Evolutionary conservation across 1,140 invertebrate genomes (phyloP).

Genomic region (Aphelenchoides besseyi): DNA sequence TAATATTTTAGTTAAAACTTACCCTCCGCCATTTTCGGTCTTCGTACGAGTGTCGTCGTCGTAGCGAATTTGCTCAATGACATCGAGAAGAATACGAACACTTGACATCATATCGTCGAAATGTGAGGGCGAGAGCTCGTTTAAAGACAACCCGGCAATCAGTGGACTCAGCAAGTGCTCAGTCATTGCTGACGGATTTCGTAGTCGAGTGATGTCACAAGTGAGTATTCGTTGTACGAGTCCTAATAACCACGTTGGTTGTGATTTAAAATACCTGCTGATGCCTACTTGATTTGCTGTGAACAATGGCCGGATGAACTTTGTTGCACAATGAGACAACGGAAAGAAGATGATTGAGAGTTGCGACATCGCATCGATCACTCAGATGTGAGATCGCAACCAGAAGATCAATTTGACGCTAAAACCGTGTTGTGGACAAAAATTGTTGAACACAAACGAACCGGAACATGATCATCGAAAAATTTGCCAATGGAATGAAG

Average conservation of each 20-base stretch:
- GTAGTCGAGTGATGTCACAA: constrained; percentile 48
- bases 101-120: constrained; percentile 58
- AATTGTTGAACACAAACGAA: constrained; percentile 30
- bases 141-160: constrained; percentile 46
- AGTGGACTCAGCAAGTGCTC: constrained; percentile 56
- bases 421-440: constrained; percentile 17
- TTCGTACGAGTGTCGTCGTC: constrained; percentile 52
- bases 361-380: constrained; percentile 54
- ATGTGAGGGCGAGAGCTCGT: constrained; percentile 51
- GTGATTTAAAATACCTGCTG: background rate
- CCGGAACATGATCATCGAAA: constrained; percentile 57
- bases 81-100: constrained; percentile 56
- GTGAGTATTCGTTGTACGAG: constrained; percentile 59
- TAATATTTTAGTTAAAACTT: background rate
- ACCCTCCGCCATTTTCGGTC: constrained; percentile 29
- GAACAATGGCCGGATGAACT: constrained; percentile 57
- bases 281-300: constrained; percentile 51
- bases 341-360: constrained; percentile 47
- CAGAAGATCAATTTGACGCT: constrained; percentile 59
- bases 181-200: constrained; percentile 47
- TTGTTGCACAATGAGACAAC: constrained; percentile 46
- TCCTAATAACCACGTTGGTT: constrained; percentile 24
- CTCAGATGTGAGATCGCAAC: constrained; percentile 55
- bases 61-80: constrained; percentile 58
- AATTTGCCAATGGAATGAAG: constrained; percentile 44